These are phyloP conservation scores for Mylabris phalerata DNA, from an alignment of 1,140 invertebrate genomes.

Conservation along the genomic window DNA sequence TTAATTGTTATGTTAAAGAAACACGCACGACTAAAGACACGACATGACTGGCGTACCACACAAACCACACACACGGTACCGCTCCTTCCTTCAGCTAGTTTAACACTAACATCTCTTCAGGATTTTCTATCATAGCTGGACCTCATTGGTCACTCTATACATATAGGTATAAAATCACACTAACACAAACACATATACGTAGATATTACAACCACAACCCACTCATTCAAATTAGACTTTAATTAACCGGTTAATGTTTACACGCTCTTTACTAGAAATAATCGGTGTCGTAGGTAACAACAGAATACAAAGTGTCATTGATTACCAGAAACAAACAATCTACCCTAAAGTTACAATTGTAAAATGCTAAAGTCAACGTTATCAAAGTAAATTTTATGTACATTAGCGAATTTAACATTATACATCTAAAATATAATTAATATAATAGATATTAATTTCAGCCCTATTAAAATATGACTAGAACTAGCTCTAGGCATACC, in stretches of 20 bases:
- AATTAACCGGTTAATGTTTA: constrained; percentile 28
- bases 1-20: neutral
- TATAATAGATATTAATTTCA: no score
- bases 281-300: no score
- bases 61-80: constrained; percentile 23
- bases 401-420: no score
- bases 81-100: constrained; percentile 25
- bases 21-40: constrained; percentile 22
- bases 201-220: constrained; percentile 3
- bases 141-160: constrained; percentile 20
- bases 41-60: constrained; percentile 28
- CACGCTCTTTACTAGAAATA: constrained; percentile 9
- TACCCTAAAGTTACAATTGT: neutral
- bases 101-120: constrained; percentile 27
- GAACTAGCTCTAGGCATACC: no score
- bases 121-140: constrained; percentile 28
- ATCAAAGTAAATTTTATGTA: no score
- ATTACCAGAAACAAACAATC: neutral
- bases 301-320: neutral
- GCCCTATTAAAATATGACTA: no score
- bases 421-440: no score
- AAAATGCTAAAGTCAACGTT: no score
- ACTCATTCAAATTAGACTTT: constrained; percentile 25
- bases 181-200: no score
- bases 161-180: no score